phyloP scores from a whole-genome alignment of 1,140 invertebrate species.

The Pseudachorutes palmiensis region DNA sequence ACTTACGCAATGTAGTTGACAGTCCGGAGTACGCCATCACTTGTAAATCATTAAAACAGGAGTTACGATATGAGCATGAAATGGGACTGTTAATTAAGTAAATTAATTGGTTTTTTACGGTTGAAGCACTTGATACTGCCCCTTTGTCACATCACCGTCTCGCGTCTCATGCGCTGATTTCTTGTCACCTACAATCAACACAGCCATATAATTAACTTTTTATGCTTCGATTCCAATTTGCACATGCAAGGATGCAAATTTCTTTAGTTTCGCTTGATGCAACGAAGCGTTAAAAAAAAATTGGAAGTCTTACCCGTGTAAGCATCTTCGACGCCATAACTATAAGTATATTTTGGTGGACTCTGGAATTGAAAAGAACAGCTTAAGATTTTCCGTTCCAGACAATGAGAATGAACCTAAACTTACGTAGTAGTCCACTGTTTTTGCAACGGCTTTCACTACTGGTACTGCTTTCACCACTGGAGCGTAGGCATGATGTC shows the following conservation, averaged over 20 bases:
- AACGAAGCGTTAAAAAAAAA: too few species aligned
- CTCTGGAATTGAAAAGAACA: background rate
- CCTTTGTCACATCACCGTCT: conserved; percentile 35
- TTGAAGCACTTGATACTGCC: conserved; percentile 30
- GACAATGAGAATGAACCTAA: background rate
- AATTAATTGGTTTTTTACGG: background rate
- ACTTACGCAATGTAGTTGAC: conserved; percentile 11
- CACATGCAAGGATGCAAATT: too few species aligned
- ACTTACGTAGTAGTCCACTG: background rate
- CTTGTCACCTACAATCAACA: conserved; percentile 30
- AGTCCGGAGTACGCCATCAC: background rate
- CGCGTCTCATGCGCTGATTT: conserved; percentile 37
- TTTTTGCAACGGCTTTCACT: background rate
- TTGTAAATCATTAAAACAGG: background rate
- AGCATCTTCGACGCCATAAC: background rate
- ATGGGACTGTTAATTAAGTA: background rate
- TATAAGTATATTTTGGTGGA: background rate
- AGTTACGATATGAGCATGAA: background rate
- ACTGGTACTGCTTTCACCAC: background rate
- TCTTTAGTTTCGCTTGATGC: too few species aligned
- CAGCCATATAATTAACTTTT: background rate
- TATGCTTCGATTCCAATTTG: background rate
- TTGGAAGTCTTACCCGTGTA: background rate
- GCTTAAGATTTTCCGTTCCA: background rate
- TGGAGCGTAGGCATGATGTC: background rate